Percentiles rank a stretch among this genome's conserved stretches.
These are phyloP conservation scores for Myxocyprinus asiaticus DNA, from an alignment of 2,113 vertebrate species.

Conservation along the genomic window DNA sequence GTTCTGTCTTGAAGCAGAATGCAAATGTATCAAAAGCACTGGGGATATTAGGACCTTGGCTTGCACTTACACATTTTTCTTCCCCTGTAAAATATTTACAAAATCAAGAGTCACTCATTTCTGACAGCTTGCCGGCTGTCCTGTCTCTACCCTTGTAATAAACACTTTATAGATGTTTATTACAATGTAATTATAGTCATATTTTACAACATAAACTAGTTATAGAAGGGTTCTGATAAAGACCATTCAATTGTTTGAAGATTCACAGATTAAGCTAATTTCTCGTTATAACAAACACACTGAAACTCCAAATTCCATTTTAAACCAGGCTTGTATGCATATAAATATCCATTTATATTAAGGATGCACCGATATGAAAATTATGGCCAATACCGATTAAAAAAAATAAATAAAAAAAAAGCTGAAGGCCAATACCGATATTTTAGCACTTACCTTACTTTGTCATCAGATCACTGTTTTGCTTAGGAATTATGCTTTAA, in stretches of 20 bases:
- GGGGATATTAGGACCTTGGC: conserved; percentile 20
- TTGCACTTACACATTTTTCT: background rate
- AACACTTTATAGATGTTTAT: conserved; percentile 4
- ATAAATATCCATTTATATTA: no score
- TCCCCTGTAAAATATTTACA: no score
- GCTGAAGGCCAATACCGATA: no score
- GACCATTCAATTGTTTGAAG: conserved; percentile 8
- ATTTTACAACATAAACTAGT: no score
- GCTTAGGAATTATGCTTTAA: background rate
- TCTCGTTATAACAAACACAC: background rate
- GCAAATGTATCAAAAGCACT: conserved; percentile 38
- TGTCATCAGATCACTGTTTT: no score
- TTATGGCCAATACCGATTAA: no score
- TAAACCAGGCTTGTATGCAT: background rate
- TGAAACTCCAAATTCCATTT: background rate
- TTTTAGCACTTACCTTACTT: no score
- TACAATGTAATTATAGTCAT: background rate
- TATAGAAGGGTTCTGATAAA: background rate
- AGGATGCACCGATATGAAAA: no score
- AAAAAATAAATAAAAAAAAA: no score
- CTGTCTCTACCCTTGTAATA: background rate
- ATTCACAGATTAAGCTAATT: background rate
- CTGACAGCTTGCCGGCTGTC: background rate
- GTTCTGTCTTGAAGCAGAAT: conserved; percentile 4
- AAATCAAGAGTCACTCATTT: background rate